Percentiles rank a stretch among this genome's conserved stretches.
phyloP scores from a whole-genome alignment of 2,113 vertebrate species.

The Agelaius tricolor region DNA sequence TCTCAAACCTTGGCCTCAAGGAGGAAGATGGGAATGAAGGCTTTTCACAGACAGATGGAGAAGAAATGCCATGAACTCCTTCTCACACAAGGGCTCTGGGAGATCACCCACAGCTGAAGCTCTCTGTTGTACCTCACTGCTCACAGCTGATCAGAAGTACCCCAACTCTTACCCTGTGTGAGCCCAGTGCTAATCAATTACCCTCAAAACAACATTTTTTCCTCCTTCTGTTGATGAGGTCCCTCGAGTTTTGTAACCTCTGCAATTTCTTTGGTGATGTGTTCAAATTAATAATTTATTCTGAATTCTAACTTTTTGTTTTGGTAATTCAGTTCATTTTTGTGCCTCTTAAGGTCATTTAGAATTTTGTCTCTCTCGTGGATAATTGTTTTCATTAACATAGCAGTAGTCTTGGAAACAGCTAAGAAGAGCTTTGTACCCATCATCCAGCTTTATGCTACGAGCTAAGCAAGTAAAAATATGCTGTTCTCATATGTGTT shows the following conservation, averaged over 20 bases:
- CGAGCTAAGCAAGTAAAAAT: not conserved
- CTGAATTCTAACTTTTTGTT: not conserved
- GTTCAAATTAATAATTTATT: not conserved
- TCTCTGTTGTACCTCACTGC: not conserved
- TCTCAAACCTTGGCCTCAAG: not conserved
- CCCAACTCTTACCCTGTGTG: not conserved
- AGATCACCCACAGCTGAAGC: not conserved
- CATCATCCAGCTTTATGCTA: not conserved
- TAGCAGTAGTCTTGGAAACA: conserved; percentile 39
- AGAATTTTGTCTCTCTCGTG: not conserved
- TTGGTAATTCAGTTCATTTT: not conserved
- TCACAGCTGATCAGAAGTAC: not conserved
- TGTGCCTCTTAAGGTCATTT: not conserved
- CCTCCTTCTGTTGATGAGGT: not conserved
- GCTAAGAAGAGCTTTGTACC: not conserved
- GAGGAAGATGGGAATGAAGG: not conserved
- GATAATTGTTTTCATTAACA: conserved; percentile 12
- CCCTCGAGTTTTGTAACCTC: not conserved
- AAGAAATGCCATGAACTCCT: not conserved
- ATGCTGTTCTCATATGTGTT: not conserved
- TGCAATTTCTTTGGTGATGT: not conserved
- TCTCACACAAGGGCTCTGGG: not conserved
- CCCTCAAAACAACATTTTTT: not conserved
- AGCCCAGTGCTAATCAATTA: not conserved
- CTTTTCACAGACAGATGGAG: not conserved